Base-by-base conservation (phyloP, 2,888 invertebrate genomes). In the Drosophila buzzatii region DNA sequence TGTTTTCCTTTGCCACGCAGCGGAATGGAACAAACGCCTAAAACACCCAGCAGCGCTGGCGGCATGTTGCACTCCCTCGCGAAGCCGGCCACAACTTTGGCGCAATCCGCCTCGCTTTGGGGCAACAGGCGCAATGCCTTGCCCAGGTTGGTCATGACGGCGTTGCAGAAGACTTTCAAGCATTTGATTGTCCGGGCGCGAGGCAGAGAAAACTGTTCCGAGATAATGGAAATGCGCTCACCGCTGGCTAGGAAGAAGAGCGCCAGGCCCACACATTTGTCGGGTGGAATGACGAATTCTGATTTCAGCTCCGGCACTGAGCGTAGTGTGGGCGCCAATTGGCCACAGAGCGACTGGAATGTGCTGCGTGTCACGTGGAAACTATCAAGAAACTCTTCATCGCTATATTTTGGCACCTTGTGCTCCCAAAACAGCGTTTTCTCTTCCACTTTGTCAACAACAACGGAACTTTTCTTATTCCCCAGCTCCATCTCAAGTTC, bases 191-290 rank as follows among this genome's bases (percentile, higher is more conserved):
- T 91, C 12, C 85, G 85, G 0, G 82, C 75, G 5, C 90, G 81
- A 0, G 91, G 87, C 6, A 93, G 77, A 4, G 86, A 82, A 65
- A 93, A 92, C 20, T 89, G 74, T 31, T 85, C 78, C 0, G 91
- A 88, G 5, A 93, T 90, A 0, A 89, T 65, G 1, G 87, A 85
- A 41, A 92, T 91, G 12, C 90, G 90, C 9, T 85, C 84, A 0
- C 93, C 92, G 9, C 89, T 90, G 16, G 93, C 91, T 65, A 93
- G 64, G 41, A 91, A 90, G 62, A 90, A 91, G 3, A 92, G 68
- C 0, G 91, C 89, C 45, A 92, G 70, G 0, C 92, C 92, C 1
- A 93, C 84, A 61, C 91, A 87, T 16, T 91, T 91, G 16, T 92
- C 91, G 0, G 90, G 61, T 7, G 90, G 78, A 6, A 92, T 86